Conservation (phyloP, 2,797 vertebrate species). For the Leuciscus waleckii region DNA sequence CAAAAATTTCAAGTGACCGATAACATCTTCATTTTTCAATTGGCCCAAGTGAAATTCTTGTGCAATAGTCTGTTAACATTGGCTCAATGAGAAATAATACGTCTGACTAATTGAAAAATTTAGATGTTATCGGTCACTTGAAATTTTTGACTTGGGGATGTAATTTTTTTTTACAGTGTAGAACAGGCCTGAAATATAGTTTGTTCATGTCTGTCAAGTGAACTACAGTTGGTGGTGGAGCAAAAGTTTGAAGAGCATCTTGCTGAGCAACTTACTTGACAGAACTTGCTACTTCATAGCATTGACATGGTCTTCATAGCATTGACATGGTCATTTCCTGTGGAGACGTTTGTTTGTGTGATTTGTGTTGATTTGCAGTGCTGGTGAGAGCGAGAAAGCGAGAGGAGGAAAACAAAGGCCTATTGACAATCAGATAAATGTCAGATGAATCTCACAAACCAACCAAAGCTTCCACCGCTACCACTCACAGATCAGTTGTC, state of each 20-base stretch:
- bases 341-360: conserved; percentile 9
- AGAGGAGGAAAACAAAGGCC: conserved; percentile 43
- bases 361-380: conserved; percentile 29
- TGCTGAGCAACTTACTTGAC: background rate
- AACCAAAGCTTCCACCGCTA: background rate
- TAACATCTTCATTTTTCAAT: too few species aligned
- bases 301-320: background rate
- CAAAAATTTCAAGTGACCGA: too few species aligned
- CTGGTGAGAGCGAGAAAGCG: background rate
- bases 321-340: conserved; percentile 8
- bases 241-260: background rate
- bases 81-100: too few species aligned
- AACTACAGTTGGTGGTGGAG: background rate
- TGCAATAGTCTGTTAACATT: too few species aligned
- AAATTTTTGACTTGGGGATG: too few species aligned
- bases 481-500: background rate
- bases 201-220: background rate
- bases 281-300: background rate
- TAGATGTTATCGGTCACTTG: too few species aligned
- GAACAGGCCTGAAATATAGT: background rate
- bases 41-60: too few species aligned
- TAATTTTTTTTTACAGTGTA: too few species aligned
- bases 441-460: conserved; percentile 31
- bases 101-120: too few species aligned
- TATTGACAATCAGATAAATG: conserved; percentile 49